phyloP scores from a whole-genome alignment of 2,113 vertebrate genomes.

The Sylvilagus bachmani region DNA sequence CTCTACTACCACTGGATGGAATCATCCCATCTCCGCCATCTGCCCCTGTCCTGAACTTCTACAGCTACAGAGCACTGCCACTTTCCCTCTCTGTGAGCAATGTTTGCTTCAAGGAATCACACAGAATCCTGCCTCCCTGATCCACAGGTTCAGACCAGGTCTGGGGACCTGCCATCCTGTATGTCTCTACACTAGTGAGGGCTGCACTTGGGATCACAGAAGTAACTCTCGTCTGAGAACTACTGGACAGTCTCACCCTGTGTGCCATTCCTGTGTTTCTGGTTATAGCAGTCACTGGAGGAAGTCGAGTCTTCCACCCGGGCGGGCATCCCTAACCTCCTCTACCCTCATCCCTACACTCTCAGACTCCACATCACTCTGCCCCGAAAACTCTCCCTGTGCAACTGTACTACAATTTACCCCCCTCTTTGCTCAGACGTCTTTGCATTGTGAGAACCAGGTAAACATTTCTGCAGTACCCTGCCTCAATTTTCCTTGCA shows the following conservation, averaged over 20 bases:
- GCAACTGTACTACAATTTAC: not conserved
- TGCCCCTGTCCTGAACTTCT: not conserved
- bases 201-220: not conserved
- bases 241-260: not conserved
- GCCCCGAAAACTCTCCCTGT: not conserved
- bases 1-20: not conserved
- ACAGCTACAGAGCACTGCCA: not conserved
- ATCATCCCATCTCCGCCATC: not conserved
- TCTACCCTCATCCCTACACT: not conserved
- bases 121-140: slow-evolving; percentile 40
- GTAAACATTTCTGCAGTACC: not conserved
- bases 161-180: not conserved
- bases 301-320: not conserved
- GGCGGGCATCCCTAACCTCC: not conserved
- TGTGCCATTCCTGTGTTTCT: not conserved
- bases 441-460: not conserved
- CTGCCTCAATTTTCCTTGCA: not conserved
- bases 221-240: not conserved
- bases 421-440: not conserved
- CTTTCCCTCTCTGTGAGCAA: not conserved
- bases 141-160: not conserved
- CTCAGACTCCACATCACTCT: not conserved
- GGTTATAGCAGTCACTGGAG: not conserved
- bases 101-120: slow-evolving; percentile 1
- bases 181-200: not conserved